Evolutionary conservation across 2,797 vertebrate genomes (phyloP), one percentile per base, ranked within the genome.

Genomic region (Smutsia gigantea): DNA sequence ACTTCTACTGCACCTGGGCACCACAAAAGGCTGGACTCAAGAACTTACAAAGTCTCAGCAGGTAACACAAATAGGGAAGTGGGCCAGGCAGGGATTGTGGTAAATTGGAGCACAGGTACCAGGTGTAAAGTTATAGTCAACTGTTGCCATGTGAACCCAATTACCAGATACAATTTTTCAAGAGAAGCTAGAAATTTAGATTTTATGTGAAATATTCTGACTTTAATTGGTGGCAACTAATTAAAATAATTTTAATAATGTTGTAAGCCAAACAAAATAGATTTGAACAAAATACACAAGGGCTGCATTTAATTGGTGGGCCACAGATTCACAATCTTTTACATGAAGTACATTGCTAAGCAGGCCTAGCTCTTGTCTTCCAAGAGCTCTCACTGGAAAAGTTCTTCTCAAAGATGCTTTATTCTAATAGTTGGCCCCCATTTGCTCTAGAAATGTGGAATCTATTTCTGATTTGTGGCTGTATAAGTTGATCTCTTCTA

Each of bases 181-280:
- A 72, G 34, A 90, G 39, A 91, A 91, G 34, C 27, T 75, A 29
- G 31, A 85, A 59, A 61, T 18, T 69, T 13, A 10, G 15, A 92
- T 84, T 77, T 97, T 87, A 90, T 21, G 2, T 90, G 27, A 97
- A 92, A 21, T 42, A 34, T 31, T 34, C 14, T 55, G 61, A 69
- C 15, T 87, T 87, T 2, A 81, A 59, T 34, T 85, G 23, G 66
- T 71, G 37, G 23, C 4, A 77, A 31, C 66, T 85, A 84, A 49
- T 85, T 91, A 51, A 93, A 89, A 55, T 75, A 46, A 79, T 37
- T 94, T 69, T 66, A 94, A 90, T 55, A 93, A 34, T 37, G 78
- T 0, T n/a, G 2, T 63, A 42, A 94, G 18, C 18, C 78, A 96
- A 94, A 85, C 29, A 90, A 71, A 87, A 66, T 64, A 87, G 29